These are phyloP conservation scores for Mixornis gularis DNA, from an alignment of 2,113 vertebrate genomes.

Conservation along the genomic window DNA sequence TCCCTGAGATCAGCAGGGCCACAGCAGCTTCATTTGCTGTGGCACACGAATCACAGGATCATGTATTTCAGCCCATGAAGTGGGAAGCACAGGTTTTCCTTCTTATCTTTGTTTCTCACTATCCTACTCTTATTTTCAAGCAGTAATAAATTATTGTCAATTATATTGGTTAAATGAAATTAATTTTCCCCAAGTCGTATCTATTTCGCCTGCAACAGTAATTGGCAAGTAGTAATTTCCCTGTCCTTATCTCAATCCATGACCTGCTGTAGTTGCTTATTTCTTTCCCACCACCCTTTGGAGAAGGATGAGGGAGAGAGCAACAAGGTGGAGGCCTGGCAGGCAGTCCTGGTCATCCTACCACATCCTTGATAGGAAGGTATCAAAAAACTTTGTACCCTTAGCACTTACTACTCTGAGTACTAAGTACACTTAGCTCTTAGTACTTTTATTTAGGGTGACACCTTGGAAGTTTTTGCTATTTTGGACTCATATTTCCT, in stretches of 20 bases:
- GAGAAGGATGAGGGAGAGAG: not conserved
- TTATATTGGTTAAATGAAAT: not conserved
- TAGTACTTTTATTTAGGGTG: not conserved
- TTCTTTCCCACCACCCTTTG: not conserved
- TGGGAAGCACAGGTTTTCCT: not conserved
- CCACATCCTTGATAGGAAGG: not conserved
- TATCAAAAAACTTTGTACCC: not conserved
- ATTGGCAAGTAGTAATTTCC: not conserved
- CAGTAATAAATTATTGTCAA: not conserved
- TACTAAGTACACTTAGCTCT: no score
- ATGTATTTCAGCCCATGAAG: not conserved
- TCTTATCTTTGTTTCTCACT: not conserved
- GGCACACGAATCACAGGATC: not conserved
- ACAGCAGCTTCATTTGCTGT: not conserved
- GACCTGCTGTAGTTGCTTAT: not conserved
- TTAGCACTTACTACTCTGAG: not conserved
- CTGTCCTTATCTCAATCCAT: not conserved
- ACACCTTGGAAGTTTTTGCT: rapidly evolving
- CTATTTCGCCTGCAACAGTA: not conserved
- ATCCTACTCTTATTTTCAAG: not conserved
- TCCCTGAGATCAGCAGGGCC: not conserved
- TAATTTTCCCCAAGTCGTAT: not conserved
- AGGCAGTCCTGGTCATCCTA: not conserved
- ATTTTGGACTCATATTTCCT: not conserved
- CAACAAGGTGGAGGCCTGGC: no score